Conservation (phyloP, 2,888 invertebrate genomes). For the Abscondita cerata region DNA sequence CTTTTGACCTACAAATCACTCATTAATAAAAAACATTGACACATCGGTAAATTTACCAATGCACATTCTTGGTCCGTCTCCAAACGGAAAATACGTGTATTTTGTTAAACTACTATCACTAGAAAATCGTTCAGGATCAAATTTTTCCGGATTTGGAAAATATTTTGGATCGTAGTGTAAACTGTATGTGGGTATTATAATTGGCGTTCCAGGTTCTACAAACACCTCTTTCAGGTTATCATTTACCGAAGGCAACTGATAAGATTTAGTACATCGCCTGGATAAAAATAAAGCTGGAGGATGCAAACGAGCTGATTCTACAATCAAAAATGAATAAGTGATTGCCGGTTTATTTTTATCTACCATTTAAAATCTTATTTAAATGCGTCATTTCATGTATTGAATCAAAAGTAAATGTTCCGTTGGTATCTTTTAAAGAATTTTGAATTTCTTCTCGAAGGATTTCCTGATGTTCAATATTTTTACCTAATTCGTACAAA, state of each 20-base stretch:
- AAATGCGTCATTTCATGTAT: slow-evolving; percentile 59
- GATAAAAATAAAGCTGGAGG: slow-evolving; percentile 17
- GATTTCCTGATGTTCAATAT: slow-evolving; percentile 56
- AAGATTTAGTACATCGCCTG: slow-evolving; percentile 29
- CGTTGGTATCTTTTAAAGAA: slow-evolving; percentile 47
- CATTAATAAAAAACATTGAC: background rate
- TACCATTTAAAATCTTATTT: slow-evolving; percentile 56
- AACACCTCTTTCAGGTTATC: slow-evolving; percentile 20
- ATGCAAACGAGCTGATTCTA: slow-evolving; percentile 30
- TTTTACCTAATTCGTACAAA: slow-evolving; percentile 55
- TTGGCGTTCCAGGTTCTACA: slow-evolving; percentile 41
- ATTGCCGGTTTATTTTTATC: slow-evolving; percentile 1
- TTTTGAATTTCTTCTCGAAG: slow-evolving; percentile 55
- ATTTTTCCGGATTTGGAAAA: slow-evolving; percentile 55
- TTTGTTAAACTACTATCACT: slow-evolving; percentile 47
- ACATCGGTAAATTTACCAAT: slow-evolving; percentile 42
- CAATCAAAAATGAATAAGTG: background rate
- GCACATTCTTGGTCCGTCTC: slow-evolving; percentile 51
- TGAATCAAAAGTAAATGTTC: slow-evolving; percentile 54
- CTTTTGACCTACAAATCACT: slow-evolving; percentile 38
- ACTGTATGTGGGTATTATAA: slow-evolving; percentile 49
- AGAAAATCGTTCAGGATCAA: slow-evolving; percentile 56
- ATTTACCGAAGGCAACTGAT: slow-evolving; percentile 19
- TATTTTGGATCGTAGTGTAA: slow-evolving; percentile 54
- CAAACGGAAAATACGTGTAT: slow-evolving; percentile 48